Conservation (phyloP, 2,113 vertebrate genomes). For the Megaceryle maxima region DNA sequence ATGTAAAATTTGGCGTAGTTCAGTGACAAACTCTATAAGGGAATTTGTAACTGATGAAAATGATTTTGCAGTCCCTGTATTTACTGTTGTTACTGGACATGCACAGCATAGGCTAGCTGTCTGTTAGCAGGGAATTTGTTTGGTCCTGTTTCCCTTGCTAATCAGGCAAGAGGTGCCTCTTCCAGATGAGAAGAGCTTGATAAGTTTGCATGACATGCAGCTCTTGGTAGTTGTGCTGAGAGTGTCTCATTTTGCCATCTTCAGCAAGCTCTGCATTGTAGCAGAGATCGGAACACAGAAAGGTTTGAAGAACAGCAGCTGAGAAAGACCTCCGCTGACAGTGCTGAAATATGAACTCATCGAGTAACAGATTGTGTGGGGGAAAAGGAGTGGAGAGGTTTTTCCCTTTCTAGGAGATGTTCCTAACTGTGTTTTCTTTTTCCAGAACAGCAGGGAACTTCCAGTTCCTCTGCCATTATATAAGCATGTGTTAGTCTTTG, state of each 20-base stretch:
- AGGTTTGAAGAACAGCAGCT: not conserved
- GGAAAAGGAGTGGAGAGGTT: constrained; percentile 16
- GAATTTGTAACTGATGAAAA: not conserved
- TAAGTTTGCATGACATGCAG: not conserved
- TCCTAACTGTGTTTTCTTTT: constrained; percentile 17
- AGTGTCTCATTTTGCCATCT: not conserved
- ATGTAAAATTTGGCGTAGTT: not conserved
- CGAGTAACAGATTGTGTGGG: constrained; percentile 26
- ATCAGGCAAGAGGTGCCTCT: not conserved
- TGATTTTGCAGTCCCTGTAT: not conserved
- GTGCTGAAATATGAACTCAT: not conserved
- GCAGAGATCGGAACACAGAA: not conserved
- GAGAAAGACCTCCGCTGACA: constrained; percentile 1
- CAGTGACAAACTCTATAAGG: not conserved
- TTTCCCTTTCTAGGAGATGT: constrained; percentile 28
- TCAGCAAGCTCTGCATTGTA: not conserved
- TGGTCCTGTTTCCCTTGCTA: not conserved
- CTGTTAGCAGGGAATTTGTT: accelerated
- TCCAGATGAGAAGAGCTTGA: not conserved
- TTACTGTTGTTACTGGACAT: not conserved
- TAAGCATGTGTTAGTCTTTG: constrained; percentile 29
- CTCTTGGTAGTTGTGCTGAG: not conserved
- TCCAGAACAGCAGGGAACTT: constrained; percentile 40
- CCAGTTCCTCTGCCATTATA: not conserved
- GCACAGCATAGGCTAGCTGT: not conserved